Conservation (phyloP, 2,113 vertebrate species). For the Plectropomus leopardus region DNA sequence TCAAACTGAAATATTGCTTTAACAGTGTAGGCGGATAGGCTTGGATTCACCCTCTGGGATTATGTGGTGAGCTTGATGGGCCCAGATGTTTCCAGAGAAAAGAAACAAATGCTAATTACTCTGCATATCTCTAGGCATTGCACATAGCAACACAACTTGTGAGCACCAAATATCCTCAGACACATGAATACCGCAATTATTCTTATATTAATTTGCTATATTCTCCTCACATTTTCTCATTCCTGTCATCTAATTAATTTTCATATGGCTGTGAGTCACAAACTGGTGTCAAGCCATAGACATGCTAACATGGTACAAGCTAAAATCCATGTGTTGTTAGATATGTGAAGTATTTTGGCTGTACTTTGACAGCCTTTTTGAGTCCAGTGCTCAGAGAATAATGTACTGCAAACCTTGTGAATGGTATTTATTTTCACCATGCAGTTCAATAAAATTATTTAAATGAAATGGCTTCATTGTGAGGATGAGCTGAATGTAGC, state of each 20-base stretch:
- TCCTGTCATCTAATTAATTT: conserved; percentile 36
- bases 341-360: conserved; percentile 37
- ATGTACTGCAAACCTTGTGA: not conserved
- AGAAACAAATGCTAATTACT: conserved; percentile 82
- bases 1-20: conserved; percentile 58
- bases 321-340: conserved; percentile 43
- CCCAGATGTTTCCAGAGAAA: conserved; percentile 83
- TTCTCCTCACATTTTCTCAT: conserved; percentile 19
- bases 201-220: conserved; percentile 3
- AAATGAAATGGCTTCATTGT: conserved; percentile 9
- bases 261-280: conserved; percentile 51
- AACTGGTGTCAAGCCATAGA: conserved; percentile 45
- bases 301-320: conserved; percentile 45
- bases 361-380: conserved; percentile 22
- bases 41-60: conserved; percentile 72
- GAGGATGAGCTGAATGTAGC: conserved; percentile 15
- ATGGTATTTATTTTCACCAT: not conserved
- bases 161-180: conserved; percentile 62
- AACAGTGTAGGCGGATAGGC: conserved; percentile 62
- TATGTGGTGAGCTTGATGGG: conserved; percentile 70
- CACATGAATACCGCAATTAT: conserved; percentile 26
- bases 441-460: conserved; percentile 8
- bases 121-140: conserved; percentile 69
- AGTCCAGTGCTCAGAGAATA: conserved; percentile 17
- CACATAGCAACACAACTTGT: conserved; percentile 58